Evolutionary conservation across 53 echinoderm and acorn worm species (phyloP).

Genomic region (Crossaster papposus): DNA sequence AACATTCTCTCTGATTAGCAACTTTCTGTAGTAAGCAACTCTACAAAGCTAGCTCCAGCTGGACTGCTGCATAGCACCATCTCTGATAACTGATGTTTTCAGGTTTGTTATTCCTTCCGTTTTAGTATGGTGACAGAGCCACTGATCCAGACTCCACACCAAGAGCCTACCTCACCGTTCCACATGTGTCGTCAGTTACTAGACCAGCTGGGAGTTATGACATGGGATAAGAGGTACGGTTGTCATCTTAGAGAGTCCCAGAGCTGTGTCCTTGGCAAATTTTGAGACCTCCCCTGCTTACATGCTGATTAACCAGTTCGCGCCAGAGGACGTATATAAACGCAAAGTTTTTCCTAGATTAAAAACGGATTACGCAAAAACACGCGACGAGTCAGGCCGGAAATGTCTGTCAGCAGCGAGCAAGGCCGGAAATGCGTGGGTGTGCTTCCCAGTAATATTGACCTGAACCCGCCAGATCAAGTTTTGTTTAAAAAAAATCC

Average conservation of each 20-base stretch:
- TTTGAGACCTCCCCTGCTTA: not conserved
- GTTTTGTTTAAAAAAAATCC: too few species aligned
- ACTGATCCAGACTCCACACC: slow-evolving; percentile 63
- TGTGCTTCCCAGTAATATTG: too few species aligned
- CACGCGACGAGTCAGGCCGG: too few species aligned
- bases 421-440: too few species aligned
- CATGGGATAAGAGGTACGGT: slow-evolving; percentile 91
- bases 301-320: too few species aligned
- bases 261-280: not conserved
- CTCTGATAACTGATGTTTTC: not conserved
- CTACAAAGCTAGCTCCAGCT: not conserved
- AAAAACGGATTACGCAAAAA: too few species aligned
- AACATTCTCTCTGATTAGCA: too few species aligned
- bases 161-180: slow-evolving; percentile 87
- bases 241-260: not conserved
- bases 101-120: not conserved
- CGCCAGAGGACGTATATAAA: too few species aligned
- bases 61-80: not conserved
- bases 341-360: too few species aligned
- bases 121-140: slow-evolving; percentile 44
- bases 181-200: slow-evolving; percentile 85
- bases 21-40: too few species aligned
- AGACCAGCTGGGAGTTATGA: slow-evolving; percentile 89
- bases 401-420: too few species aligned
- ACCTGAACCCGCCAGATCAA: too few species aligned